Percentiles rank a stretch among this genome's conserved stretches.
These are phyloP conservation scores for Leiothrix lutea DNA, from an alignment of 2,113 vertebrate species.

Conservation along the genomic window DNA sequence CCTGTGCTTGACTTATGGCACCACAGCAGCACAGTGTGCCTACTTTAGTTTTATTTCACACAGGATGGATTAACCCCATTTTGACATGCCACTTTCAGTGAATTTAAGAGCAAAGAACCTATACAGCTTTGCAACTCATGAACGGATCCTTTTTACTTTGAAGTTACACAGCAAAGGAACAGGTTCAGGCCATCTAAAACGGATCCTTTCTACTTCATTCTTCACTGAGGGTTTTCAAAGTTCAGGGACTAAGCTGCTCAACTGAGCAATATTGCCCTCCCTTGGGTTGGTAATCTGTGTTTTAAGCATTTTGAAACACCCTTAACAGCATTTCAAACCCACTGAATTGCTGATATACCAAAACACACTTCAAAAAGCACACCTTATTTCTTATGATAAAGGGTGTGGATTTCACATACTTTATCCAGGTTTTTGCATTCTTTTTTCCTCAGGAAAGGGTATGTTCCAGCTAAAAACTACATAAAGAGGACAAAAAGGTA, in stretches of 20 bases:
- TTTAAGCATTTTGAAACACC: background rate
- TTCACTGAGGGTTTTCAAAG: background rate
- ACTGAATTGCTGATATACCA: fast-evolving
- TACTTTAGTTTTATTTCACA: background rate
- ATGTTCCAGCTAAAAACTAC: background rate
- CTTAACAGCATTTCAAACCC: background rate
- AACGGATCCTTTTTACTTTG: fast-evolving
- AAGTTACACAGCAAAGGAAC: background rate
- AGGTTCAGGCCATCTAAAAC: background rate
- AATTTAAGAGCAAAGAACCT: background rate
- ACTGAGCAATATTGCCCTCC: fast-evolving
- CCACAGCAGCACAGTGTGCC: background rate
- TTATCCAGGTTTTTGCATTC: background rate
- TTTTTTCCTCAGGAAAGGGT: background rate
- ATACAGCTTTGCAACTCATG: background rate
- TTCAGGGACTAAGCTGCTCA: background rate
- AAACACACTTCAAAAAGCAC: background rate
- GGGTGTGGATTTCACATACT: fast-evolving
- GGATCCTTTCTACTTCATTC: background rate
- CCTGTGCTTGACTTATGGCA: background rate
- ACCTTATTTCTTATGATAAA: background rate
- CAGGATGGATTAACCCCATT: background rate
- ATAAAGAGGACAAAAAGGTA: background rate
- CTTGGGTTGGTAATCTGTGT: background rate
- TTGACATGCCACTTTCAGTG: background rate